phyloP scores from a whole-genome alignment of 2,113 vertebrate genomes.

The Indri indri region DNA sequence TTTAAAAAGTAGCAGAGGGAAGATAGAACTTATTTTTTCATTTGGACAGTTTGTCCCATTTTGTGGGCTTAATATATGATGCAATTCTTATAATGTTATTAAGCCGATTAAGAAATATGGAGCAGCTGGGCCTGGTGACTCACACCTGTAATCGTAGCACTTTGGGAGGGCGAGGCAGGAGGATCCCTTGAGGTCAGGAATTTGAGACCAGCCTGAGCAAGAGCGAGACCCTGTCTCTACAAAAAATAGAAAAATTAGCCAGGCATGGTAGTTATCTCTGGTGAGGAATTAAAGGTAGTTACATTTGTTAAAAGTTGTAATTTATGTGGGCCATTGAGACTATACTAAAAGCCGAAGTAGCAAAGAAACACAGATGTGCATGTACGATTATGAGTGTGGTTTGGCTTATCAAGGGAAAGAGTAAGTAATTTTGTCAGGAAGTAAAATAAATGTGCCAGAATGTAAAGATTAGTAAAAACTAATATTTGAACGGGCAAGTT shows the following conservation, averaged over 20 bases:
- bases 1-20: background rate
- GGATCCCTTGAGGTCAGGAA: background rate
- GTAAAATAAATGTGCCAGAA: slow-evolving; percentile 10
- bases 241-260: too few relatives aligned
- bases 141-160: background rate
- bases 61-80: background rate
- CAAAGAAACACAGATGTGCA: background rate
- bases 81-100: background rate
- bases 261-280: background rate
- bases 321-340: background rate
- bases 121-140: background rate
- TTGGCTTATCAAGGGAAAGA: background rate
- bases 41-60: background rate
- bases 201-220: too few relatives aligned
- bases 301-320: background rate
- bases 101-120: background rate
- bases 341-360: slow-evolving; percentile 4
- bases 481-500: background rate
- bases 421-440: background rate
- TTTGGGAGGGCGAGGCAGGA: background rate
- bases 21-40: background rate
- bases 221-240: too few relatives aligned
- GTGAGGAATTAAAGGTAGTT: background rate
- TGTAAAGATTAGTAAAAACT: background rate
- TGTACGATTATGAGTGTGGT: background rate